Conservation (phyloP, 2,888 invertebrate genomes). For the Thera britannica region DNA sequence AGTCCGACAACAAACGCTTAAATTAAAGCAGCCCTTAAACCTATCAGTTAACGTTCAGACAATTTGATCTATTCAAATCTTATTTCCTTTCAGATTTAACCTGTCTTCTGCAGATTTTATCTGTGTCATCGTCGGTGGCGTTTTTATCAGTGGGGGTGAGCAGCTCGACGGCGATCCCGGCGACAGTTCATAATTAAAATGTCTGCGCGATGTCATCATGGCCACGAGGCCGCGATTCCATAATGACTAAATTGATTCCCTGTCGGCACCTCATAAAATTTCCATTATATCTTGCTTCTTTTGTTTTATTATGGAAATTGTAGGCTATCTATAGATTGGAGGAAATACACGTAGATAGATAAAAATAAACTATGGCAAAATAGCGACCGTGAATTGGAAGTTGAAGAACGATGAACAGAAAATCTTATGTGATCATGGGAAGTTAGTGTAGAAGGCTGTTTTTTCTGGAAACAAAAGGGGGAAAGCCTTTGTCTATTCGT, state of each 20-base stretch:
- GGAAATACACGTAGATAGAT: constrained; percentile 2
- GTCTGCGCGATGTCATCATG: constrained; percentile 74
- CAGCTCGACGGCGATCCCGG: constrained; percentile 60
- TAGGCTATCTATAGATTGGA: constrained; percentile 4
- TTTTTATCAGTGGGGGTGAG: constrained; percentile 70
- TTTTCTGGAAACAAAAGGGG: too few species aligned
- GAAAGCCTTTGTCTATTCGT: too few species aligned
- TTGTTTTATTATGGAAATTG: constrained; percentile 42
- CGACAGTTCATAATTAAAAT: constrained; percentile 83
- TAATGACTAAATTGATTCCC: constrained; percentile 79
- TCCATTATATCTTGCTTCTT: constrained; percentile 55
- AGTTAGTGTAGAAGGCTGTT: too few species aligned
- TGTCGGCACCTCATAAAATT: constrained; percentile 63
- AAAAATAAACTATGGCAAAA: not conserved
- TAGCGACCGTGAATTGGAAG: not conserved
- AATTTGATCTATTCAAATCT: constrained; percentile 69
- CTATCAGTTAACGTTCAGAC: constrained; percentile 52
- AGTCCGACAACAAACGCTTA: too few species aligned
- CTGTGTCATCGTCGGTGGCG: constrained; percentile 66
- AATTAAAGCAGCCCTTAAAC: constrained; percentile 6
- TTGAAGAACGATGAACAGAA: not conserved
- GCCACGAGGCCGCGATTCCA: constrained; percentile 57
- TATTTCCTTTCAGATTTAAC: constrained; percentile 77
- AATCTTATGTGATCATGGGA: too few species aligned
- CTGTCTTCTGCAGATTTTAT: constrained; percentile 78